Conservation (phyloP, 2,888 invertebrate genomes). For the Cerceris rybyensis region DNA sequence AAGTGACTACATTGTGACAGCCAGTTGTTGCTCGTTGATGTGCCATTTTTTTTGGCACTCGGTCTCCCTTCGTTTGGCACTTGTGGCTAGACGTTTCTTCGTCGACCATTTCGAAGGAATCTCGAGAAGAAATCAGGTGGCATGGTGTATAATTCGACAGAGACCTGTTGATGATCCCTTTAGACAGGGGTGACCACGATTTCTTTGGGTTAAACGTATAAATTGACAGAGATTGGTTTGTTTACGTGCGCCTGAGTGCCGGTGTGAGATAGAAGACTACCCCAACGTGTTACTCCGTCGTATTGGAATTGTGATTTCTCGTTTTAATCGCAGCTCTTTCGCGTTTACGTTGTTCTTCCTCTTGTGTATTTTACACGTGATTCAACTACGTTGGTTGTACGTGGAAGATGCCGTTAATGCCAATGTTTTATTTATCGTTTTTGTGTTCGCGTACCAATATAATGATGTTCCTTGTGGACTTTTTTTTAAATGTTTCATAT, state of each 20-base stretch:
- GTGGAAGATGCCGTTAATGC: no score
- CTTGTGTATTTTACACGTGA: no score
- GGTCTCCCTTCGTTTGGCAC: not conserved
- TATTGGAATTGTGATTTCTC: no score
- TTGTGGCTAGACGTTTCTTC: not conserved
- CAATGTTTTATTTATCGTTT: no score
- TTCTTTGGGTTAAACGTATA: constrained; percentile 1
- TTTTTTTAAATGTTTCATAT: no score
- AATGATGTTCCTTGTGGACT: no score
- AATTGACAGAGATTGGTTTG: not conserved
- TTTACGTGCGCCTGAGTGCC: not conserved
- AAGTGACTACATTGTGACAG: constrained; percentile 32
- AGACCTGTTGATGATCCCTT: constrained; percentile 62
- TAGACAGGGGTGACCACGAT: not conserved
- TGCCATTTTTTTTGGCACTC: not conserved
- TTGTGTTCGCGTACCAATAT: no score
- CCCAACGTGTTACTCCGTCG: no score
- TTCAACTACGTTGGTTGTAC: no score
- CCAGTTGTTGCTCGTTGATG: not conserved
- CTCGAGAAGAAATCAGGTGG: not conserved
- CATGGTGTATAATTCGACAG: constrained; percentile 35
- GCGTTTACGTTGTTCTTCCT: no score
- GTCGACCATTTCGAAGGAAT: not conserved
- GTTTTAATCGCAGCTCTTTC: no score
- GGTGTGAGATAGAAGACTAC: not conserved